phyloP scores from a whole-genome alignment of 2,888 invertebrate genomes.

The Zygogramma bicolorata region DNA sequence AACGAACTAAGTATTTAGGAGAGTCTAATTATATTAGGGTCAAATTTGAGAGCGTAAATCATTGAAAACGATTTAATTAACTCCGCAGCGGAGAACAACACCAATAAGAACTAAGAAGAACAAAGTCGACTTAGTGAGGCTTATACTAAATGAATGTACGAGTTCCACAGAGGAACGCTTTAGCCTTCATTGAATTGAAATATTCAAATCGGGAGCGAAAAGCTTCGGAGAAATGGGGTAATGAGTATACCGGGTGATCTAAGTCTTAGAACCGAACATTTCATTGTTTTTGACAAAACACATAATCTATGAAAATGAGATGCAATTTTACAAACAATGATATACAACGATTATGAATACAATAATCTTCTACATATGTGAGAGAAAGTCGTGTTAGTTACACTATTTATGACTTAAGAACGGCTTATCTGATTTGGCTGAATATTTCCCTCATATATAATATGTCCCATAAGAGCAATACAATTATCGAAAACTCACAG shows the following conservation, averaged over 20 bases:
- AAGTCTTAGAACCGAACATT: no score
- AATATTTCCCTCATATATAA: no score
- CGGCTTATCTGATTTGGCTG: no score
- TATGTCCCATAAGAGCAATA: no score
- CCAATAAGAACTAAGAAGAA: background rate
- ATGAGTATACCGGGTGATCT: background rate
- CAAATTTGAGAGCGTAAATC: conserved; percentile 13
- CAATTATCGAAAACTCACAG: no score
- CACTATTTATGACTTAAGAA: no score
- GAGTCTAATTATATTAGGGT: conserved; percentile 11
- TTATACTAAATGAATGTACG: background rate
- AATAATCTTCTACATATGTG: no score
- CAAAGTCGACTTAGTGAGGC: background rate
- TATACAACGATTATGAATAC: no score
- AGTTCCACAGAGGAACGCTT: background rate
- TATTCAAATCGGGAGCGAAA: background rate
- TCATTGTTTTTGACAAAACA: no score
- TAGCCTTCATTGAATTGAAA: background rate
- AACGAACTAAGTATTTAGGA: conserved; percentile 16
- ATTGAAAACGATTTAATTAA: conserved; percentile 8
- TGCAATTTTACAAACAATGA: no score
- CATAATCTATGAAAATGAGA: no score
- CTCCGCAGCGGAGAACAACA: background rate
- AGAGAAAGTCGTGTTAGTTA: no score
- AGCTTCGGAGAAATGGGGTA: background rate